Evolutionary conservation across 2,888 invertebrate species (phyloP), one percentile per base, ranked within the genome.

Genomic region (Drosophila lutescens): DNA sequence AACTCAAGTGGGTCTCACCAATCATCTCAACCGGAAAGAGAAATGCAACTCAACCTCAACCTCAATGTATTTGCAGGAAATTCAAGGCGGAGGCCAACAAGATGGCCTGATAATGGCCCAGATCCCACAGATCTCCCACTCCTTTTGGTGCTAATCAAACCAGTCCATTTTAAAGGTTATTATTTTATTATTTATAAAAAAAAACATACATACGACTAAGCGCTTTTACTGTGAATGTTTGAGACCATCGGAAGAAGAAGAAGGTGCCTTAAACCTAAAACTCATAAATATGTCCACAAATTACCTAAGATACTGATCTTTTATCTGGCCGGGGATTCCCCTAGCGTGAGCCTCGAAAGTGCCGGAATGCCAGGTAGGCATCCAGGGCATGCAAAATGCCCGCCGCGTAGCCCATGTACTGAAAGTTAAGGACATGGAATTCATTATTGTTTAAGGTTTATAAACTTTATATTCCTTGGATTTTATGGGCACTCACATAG

Each of bases 331-430:
- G 6, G 36, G 10, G n/a, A 8, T 40, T 12, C 5, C 40, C 26
- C 26, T 32, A 95, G 92, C 94, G 93, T 79, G 93, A 93, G 34
- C 94, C 94, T 89, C 93, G 94, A 77, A 94, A 95, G 86, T 95
- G 94, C 80, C 93, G 94, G 84, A 95, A 96, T 0, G 96, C 95
- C 80, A 95, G 93, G 91, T 96, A 96, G 1, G 96, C 96, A 90
- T 97, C 97, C 46, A 95, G 94, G 0, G 95, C 96, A 89, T 97
- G 96, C 1, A 97, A 90, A 36, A 96, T 91, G 17, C 96, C 96
- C 23, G 96, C 94, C 15, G 96, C 93, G 54, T 95, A 95, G 50
- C 97, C 97, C 78, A 97, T 93, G 82, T 96, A 95, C 97, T 97
- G 93, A 60, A 95, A 79, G 88, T 79, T 44, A 38, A 9, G n/a